Evolutionary conservation across 2,888 invertebrate species (phyloP), one percentile per base, ranked within the genome.

Genomic region (Punctoribates punctum): DNA sequence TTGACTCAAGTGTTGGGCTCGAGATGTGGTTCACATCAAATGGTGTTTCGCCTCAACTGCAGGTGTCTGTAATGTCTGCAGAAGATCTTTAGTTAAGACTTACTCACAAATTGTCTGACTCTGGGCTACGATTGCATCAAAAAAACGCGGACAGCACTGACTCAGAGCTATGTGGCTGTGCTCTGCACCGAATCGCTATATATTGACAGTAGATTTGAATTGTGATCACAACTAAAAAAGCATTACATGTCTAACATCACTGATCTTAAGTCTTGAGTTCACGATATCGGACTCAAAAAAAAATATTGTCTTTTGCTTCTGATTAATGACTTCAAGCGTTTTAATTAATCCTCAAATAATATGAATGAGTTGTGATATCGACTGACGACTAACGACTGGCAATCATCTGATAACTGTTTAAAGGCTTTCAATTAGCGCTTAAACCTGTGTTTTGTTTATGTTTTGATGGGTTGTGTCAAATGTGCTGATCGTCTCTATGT

Each of bases 51-150:
- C 13, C 17, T 60, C 5, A 27, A 29, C 60, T 60, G 60, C 60
- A 60, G 60, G 60, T 60, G 60, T 60, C 60, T 60, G 29, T 60
- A 60, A 60, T 23, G 60, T 60, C 60, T 60, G 27, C 27, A 60
- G 15, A 27, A 20, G 54, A 20, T 54, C 13, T 11, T n/a, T 5
- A 11, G 6, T 23, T 9, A 25, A n/a, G 20, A 23, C 25, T 54
- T 11, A n/a, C 6, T n/a, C 5, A n/a, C n/a, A 23, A 25, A 51
- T 51, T 51, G 51, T 20, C 4, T 20, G 51, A 51, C 5, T 20
- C 6, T 20, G 17, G 5, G 51, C 17, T 51, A 51, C 51, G 51
- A 51, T 51, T 51, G 51, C 51, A 51, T 51, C 51, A 51, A 51
- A 51, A 51, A 60, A 20, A 23, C 25, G 11, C 42, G 8, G 42